Evolutionary conservation across 2,113 vertebrate species (phyloP).

Genomic region (Oryzias curvinotus): DNA sequence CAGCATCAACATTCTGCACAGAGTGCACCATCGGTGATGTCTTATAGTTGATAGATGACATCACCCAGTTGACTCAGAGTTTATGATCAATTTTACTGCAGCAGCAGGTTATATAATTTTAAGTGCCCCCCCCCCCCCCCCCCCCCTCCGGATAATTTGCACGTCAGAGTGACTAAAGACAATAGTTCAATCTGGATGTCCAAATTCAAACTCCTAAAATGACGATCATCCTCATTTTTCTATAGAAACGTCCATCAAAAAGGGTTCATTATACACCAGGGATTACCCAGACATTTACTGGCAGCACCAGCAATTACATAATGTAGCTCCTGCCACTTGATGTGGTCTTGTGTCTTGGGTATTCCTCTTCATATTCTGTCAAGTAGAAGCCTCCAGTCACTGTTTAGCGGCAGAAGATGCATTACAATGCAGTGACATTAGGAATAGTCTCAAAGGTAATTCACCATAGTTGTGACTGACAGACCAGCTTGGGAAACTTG

Average conservation of each 20-base stretch:
- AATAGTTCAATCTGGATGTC: conserved; percentile 28
- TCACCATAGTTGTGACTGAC: conserved; percentile 70
- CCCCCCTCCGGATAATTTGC: conserved; percentile 21
- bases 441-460: conserved; percentile 68
- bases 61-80: conserved; percentile 29
- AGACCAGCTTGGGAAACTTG: conserved; percentile 60
- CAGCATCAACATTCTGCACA: conserved; percentile 1
- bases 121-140: conserved; percentile 12
- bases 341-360: conserved; percentile 57
- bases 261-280: conserved; percentile 47
- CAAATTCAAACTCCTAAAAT: conserved; percentile 38
- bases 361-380: conserved; percentile 66
- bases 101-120: conserved; percentile 8
- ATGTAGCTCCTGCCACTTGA: conserved; percentile 57
- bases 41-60: conserved; percentile 31
- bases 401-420: conserved; percentile 75
- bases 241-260: conserved; percentile 69
- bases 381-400: conserved; percentile 68
- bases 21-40: conserved; percentile 10
- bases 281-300: conserved; percentile 61
- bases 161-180: conserved; percentile 48
- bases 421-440: conserved; percentile 73
- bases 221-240: conserved; percentile 57
- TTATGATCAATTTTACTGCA: conserved; percentile 34
- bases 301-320: conserved; percentile 62